A percentile compares a stretch with the other conserved stretches of the same genome.
Evolutionary conservation across 2,797 vertebrate genomes (phyloP).

Genomic region (Phrynocephalus vlangalii): DNA sequence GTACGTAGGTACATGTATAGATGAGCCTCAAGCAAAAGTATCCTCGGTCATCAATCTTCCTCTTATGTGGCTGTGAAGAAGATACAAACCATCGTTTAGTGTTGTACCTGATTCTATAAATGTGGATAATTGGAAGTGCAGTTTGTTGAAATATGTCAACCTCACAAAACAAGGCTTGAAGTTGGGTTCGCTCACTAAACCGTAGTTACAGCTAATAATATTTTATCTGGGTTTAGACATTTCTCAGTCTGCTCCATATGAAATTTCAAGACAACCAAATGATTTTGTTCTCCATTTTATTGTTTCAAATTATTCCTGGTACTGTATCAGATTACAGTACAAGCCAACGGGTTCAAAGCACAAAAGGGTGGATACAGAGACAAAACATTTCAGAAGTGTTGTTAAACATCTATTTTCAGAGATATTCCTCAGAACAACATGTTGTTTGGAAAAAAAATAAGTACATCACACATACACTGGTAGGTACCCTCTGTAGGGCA

Average conservation of each 20-base stretch:
- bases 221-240: not conserved
- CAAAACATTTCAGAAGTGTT: not conserved
- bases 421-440: not conserved
- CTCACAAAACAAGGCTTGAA: not conserved
- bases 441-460: not conserved
- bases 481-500: not conserved
- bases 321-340: not conserved
- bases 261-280: not conserved
- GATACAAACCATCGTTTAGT: not conserved
- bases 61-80: not conserved
- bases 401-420: not conserved
- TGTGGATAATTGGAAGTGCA: not conserved
- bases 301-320: not conserved
- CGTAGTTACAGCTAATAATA: not conserved
- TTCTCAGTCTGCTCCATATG: not conserved
- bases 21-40: not conserved
- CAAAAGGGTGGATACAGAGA: not conserved
- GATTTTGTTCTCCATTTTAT: not conserved
- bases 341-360: not conserved
- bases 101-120: not conserved
- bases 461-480: not conserved
- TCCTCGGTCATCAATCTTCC: not conserved
- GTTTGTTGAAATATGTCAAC: not conserved
- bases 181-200: not conserved
- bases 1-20: not conserved